These are phyloP conservation scores for Stegodyphus dumicola DNA, from an alignment of 1,140 invertebrate genomes.

Conservation along the genomic window DNA sequence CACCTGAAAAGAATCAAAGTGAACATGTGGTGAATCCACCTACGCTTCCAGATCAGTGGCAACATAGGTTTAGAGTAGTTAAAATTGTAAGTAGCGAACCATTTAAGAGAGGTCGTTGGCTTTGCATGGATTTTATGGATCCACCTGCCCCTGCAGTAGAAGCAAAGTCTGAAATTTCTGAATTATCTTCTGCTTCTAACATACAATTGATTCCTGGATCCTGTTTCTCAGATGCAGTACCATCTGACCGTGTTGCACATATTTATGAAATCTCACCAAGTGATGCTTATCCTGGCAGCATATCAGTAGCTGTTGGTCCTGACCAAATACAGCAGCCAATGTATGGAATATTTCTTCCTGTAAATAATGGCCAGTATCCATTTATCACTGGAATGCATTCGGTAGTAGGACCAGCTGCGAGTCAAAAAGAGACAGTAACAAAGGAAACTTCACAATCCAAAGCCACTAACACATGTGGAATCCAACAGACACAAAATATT, in stretches of 20 bases:
- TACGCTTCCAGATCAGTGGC: slow-evolving; percentile 64
- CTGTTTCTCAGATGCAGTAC: slow-evolving; percentile 24
- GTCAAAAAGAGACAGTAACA: slow-evolving; percentile 7
- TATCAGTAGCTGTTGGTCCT: slow-evolving; percentile 49
- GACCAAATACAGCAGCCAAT: slow-evolving; percentile 46
- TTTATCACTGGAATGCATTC: slow-evolving; percentile 52
- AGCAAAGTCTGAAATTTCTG: slow-evolving; percentile 45
- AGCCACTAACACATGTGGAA: not conserved
- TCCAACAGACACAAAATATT: slow-evolving; percentile 30
- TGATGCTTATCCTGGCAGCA: slow-evolving; percentile 40
- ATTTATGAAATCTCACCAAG: slow-evolving; percentile 61
- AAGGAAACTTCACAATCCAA: slow-evolving; percentile 26
- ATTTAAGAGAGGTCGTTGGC: slow-evolving; percentile 92
- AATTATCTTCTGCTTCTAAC: slow-evolving; percentile 21
- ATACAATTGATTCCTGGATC: slow-evolving; percentile 15
- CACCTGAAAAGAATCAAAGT: slow-evolving; percentile 18
- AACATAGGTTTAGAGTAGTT: slow-evolving; percentile 88
- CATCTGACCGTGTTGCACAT: slow-evolving; percentile 56
- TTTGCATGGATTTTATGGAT: slow-evolving; percentile 95
- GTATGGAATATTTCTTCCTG: slow-evolving; percentile 61
- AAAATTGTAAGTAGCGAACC: slow-evolving; percentile 96
- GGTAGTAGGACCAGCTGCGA: not conserved
- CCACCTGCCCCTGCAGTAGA: slow-evolving; percentile 70
- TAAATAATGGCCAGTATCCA: slow-evolving; percentile 54
- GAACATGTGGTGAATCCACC: slow-evolving; percentile 29